Percentiles rank a stretch among this genome's conserved stretches.
Conservation (phyloP, 2,797 vertebrate species). For the Peromyscus melanophrys region DNA sequence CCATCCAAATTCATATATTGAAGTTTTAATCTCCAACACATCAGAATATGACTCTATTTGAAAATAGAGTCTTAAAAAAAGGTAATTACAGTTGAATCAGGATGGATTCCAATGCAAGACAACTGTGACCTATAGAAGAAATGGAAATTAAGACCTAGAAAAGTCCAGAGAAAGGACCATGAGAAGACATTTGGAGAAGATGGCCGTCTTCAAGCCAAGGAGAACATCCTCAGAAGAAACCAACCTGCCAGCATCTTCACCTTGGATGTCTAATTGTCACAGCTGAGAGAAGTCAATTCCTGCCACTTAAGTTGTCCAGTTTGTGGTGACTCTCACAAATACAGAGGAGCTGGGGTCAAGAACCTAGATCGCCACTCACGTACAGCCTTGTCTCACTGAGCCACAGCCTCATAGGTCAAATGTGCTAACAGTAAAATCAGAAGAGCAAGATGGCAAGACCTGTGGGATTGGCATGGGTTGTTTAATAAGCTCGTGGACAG, state of each 20-base stretch:
- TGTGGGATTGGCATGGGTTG: neutral
- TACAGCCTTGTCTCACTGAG: neutral
- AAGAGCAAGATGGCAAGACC: neutral
- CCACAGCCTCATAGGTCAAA: neutral
- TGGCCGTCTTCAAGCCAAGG: neutral
- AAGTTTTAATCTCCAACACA: neutral
- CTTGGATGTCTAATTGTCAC: neutral
- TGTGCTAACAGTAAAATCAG: neutral
- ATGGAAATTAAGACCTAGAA: neutral
- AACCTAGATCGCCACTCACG: neutral
- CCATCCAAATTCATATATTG: neutral
- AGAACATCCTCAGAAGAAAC: neutral
- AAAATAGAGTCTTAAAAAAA: neutral
- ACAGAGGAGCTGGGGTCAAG: neutral
- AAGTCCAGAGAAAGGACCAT: neutral
- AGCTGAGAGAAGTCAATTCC: neutral
- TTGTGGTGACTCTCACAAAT: neutral
- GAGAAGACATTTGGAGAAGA: neutral
- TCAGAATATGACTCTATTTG: neutral
- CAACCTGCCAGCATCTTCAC: neutral
- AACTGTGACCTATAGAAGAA: neutral
- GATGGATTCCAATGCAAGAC: neutral
- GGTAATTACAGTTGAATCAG: neutral
- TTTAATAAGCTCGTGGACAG: neutral
- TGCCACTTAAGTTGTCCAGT: neutral